Percentiles rank a stretch among this genome's conserved stretches.
phyloP scores from a whole-genome alignment of 2,113 vertebrate genomes.

The Deroptyus accipitrinus region DNA sequence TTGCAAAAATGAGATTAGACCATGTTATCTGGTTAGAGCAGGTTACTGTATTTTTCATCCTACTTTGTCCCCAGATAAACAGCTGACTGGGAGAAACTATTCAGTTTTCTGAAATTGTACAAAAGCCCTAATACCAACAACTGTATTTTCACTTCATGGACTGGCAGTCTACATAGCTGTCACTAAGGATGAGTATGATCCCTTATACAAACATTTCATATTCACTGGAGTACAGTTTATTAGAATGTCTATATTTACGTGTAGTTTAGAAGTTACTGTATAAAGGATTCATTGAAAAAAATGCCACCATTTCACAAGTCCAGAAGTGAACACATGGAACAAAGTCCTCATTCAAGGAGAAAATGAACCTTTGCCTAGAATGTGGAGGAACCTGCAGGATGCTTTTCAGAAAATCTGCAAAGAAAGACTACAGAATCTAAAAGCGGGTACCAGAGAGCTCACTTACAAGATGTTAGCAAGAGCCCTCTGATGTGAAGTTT shows the following conservation, averaged over 20 bases:
- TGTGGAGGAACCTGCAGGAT: neutral
- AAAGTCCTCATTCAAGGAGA: neutral
- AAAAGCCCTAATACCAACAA: neutral
- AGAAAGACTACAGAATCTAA: neutral
- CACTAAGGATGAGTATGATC: neutral
- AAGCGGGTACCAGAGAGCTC: neutral
- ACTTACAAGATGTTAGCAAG: constrained; percentile 43
- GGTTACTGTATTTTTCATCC: neutral
- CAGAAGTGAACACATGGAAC: neutral
- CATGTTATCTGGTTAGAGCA: neutral
- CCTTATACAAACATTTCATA: neutral
- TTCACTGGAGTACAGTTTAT: neutral
- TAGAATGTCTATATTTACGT: neutral
- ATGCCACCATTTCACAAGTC: neutral
- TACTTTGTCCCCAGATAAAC: neutral
- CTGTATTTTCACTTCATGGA: neutral
- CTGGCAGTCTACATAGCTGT: neutral
- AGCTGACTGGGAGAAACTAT: neutral
- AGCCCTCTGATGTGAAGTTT: constrained; percentile 35
- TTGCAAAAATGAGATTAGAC: neutral
- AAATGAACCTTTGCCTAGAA: neutral
- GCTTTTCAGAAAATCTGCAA: constrained; percentile 17
- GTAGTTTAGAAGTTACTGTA: neutral
- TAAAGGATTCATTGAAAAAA: neutral
- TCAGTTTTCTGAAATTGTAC: neutral